Evolutionary conservation across 2,113 vertebrate genomes (phyloP).

Genomic region (Cryptotis parvus): DNA sequence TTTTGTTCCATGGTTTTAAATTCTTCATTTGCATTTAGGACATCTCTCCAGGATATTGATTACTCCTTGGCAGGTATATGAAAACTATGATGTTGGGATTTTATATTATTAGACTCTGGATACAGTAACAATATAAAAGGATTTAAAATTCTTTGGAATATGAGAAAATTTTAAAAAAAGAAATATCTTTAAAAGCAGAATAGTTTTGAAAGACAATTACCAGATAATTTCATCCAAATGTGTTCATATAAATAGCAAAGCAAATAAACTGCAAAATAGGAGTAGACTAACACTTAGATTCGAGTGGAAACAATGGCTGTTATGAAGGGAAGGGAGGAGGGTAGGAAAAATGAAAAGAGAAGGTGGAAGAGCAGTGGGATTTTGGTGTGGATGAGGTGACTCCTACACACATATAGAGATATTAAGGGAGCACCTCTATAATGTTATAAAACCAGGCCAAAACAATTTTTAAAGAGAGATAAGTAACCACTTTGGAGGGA

Average conservation of each 20-base stretch:
- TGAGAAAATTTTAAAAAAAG: neutral
- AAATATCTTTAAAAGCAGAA: neutral
- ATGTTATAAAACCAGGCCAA: too few relatives aligned
- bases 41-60: neutral
- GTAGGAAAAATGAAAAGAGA: too few relatives aligned
- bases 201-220: too few relatives aligned
- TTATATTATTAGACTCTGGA: neutral
- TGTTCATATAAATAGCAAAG: too few relatives aligned
- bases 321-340: too few relatives aligned
- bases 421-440: too few relatives aligned
- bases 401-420: neutral
- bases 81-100: neutral
- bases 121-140: neutral
- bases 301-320: too few relatives aligned
- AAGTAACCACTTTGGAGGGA: neutral
- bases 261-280: too few relatives aligned
- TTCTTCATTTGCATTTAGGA: neutral
- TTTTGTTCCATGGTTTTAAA: conserved; percentile 25
- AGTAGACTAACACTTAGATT: too few relatives aligned
- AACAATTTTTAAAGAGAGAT: neutral
- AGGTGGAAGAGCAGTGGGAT: too few relatives aligned
- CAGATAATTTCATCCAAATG: too few relatives aligned
- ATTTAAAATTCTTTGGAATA: neutral
- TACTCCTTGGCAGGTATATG: neutral
- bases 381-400: too few relatives aligned